These are phyloP conservation scores for Piaya cayana DNA, from an alignment of 2,113 vertebrate species.

Conservation along the genomic window DNA sequence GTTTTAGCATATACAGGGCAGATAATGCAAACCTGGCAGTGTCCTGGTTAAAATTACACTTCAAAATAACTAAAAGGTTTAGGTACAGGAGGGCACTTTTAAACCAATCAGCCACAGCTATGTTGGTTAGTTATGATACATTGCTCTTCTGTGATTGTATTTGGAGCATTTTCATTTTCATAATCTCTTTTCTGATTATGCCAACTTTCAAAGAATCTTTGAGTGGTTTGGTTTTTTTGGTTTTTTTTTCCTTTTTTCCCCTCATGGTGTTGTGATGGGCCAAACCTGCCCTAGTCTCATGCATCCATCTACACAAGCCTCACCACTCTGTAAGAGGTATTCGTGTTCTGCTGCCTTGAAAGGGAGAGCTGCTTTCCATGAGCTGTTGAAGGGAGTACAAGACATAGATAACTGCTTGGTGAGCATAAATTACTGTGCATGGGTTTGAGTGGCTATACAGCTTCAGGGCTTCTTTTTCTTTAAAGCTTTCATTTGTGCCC, in stretches of 20 bases:
- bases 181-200: not conserved
- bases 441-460: not conserved
- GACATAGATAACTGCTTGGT: not conserved
- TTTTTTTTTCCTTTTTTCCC: not conserved
- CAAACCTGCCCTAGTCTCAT: not conserved
- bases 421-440: not conserved
- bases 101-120: not conserved
- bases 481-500: not conserved
- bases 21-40: not conserved
- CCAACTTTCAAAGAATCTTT: not conserved
- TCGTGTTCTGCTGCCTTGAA: not conserved
- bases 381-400: not conserved
- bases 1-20: not conserved
- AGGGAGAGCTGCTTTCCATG: not conserved
- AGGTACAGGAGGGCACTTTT: not conserved
- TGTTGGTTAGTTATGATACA: not conserved
- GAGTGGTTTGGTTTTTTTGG: too few relatives aligned
- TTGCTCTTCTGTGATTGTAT: not conserved
- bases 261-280: slow-evolving; percentile 1
- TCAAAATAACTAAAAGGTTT: not conserved
- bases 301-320: not conserved
- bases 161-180: not conserved
- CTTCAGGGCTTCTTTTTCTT: not conserved
- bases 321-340: not conserved
- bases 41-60: not conserved